Evolutionary conservation across 2,113 vertebrate genomes (phyloP).

Genomic region (Perca schrenkii): DNA sequence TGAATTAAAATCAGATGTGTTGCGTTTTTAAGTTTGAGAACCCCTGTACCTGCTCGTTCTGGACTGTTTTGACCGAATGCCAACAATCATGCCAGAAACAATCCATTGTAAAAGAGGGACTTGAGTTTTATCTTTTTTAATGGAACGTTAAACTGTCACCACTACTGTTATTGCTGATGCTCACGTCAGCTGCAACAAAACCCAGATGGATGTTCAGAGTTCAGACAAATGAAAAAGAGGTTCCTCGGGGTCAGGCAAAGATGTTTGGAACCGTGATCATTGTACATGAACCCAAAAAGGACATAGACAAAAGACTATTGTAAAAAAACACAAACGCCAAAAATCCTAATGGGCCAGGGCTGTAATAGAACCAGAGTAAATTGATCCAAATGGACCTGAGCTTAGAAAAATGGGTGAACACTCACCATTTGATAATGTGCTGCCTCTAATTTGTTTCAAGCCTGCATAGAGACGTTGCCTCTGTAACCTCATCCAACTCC

Average conservation of each 20-base stretch:
- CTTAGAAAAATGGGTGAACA: background rate
- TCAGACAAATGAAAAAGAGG: background rate
- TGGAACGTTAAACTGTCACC: background rate
- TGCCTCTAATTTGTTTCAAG: slow-evolving; percentile 23
- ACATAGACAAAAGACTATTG: background rate
- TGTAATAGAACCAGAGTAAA: slow-evolving; percentile 18
- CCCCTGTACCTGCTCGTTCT: background rate
- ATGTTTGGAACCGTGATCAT: background rate
- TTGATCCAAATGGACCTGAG: slow-evolving; percentile 26
- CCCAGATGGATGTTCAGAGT: background rate
- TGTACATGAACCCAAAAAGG: background rate
- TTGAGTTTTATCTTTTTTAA: background rate
- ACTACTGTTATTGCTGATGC: background rate
- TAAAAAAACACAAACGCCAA: background rate
- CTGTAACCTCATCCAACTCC: background rate
- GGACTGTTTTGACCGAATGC: background rate
- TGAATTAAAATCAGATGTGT: too few relatives aligned
- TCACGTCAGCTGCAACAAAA: background rate
- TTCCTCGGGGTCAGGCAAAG: background rate
- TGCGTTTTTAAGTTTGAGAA: too few relatives aligned
- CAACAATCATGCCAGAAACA: background rate
- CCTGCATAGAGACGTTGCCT: background rate
- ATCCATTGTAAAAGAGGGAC: background rate
- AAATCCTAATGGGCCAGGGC: slow-evolving; percentile 7
- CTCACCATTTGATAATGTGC: slow-evolving; percentile 15